Percentiles rank a stretch among this genome's conserved stretches.
Conservation (phyloP, 1,140 invertebrate genomes). For the Zaprionus ornatus region DNA sequence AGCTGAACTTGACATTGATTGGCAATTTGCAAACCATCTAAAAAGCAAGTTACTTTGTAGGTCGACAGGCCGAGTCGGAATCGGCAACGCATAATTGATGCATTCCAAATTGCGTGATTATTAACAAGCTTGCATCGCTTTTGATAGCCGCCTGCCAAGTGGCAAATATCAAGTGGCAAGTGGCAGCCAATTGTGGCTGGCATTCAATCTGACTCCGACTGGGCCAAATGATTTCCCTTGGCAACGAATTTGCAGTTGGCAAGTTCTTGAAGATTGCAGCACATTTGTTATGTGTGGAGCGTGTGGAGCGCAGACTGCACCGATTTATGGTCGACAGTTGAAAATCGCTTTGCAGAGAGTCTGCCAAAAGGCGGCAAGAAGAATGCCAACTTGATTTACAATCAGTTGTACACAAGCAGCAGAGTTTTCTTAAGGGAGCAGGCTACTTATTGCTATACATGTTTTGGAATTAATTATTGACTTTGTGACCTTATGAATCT, state of each 20-base stretch:
- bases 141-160: not conserved
- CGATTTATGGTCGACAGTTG: constrained; percentile 50
- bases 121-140: constrained; percentile 36
- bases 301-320: not conserved
- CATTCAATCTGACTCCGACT: constrained; percentile 3
- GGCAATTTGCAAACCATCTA: not conserved
- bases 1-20: constrained; percentile 49
- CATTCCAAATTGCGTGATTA: constrained; percentile 61
- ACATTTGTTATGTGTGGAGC: constrained; percentile 15
- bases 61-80: constrained; percentile 18
- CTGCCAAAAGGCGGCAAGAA: constrained; percentile 24
- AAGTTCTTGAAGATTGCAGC: constrained; percentile 7
- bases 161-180: not conserved
- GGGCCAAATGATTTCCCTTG: constrained; percentile 37
- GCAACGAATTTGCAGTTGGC: constrained; percentile 6
- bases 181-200: not conserved
- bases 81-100: constrained; percentile 14
- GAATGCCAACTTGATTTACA: constrained; percentile 49
- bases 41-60: constrained; percentile 10
- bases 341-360: constrained; percentile 9
- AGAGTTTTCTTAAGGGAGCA: not conserved
- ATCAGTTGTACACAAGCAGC: constrained; percentile 1
- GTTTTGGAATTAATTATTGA: not conserved
- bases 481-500: not conserved
- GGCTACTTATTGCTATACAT: not conserved